Conservation (phyloP, 2,888 invertebrate species). For the Polyommatus icarus region DNA sequence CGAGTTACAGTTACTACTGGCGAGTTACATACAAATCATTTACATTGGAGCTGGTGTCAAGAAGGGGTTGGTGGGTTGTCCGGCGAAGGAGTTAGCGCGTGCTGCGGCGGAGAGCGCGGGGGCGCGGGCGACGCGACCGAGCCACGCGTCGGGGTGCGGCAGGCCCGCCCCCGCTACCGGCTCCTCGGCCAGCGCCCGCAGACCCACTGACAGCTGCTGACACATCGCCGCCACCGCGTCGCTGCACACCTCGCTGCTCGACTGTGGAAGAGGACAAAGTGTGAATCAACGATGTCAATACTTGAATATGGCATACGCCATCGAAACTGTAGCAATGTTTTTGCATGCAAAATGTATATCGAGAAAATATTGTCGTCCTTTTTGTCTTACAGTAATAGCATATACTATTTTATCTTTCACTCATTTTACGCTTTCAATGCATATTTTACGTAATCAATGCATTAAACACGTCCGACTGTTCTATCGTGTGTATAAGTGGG, state of each 20-base stretch:
- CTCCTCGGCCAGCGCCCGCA: slow-evolving; percentile 85
- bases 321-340: too few species aligned
- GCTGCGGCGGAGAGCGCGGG: slow-evolving; percentile 74
- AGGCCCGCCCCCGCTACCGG: slow-evolving; percentile 61
- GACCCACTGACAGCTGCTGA: slow-evolving; percentile 87
- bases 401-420: too few species aligned
- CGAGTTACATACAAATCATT: slow-evolving; percentile 18
- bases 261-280: slow-evolving; percentile 37
- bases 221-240: slow-evolving; percentile 88
- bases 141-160: slow-evolving; percentile 92
- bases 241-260: slow-evolving; percentile 37
- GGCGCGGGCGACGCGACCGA: slow-evolving; percentile 84
- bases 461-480: too few species aligned
- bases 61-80: slow-evolving; percentile 56
- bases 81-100: slow-evolving; percentile 58
- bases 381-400: too few species aligned
- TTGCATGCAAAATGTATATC: too few species aligned
- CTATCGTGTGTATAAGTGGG: too few species aligned
- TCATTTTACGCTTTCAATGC: too few species aligned
- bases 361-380: too few species aligned
- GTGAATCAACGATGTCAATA: too few species aligned
- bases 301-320: too few species aligned
- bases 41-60: slow-evolving; percentile 48
- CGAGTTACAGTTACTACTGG: too few species aligned
- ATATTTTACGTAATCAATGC: too few species aligned